Base-by-base conservation (phyloP, 2,113 vertebrate genomes). In the Girardinichthys multiradiatus region DNA sequence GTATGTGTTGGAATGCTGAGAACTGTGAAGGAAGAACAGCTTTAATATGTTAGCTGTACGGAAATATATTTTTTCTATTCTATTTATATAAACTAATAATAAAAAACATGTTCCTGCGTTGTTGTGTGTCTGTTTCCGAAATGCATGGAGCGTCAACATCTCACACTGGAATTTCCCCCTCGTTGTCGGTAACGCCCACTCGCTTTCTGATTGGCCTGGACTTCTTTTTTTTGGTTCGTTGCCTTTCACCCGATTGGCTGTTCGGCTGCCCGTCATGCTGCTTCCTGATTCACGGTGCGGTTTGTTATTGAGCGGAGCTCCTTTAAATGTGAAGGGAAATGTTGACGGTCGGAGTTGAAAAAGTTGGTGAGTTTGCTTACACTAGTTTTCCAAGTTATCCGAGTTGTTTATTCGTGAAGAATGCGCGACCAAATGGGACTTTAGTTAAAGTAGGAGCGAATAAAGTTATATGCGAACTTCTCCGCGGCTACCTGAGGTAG, bases 101-200 rank as follows among this genome's bases (percentile, higher is more conserved):
- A 48, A 81, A 81, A 70, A 62, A 64, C 69, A 42, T 30, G 0
- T 29, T n/a, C 58, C 0, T 26, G 24, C 59, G 13, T 71, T 31
- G 59, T 72, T 35, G 11, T 29, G 29, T 48, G 4, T 6, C 31
- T 31, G 48, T 63, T 76, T 82, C 73, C 39, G 68, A 12, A n/a
- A n/a, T 11, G 37, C 3, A 1, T 28, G 60, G 28, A 29, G 26
- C 14, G 21, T 66, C 45, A 80, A 62, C 26, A 37, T 24, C 48
- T 54, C 7, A 11, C 6, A 24, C 59, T 77, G 93, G 94, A 94
- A 94, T 92, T 93, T 91, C 92, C 91, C 92, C 82, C n/a, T 0
- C 48, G 24, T 21, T 1, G 19, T n/a, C 2, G 13, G 64, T 0
- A 29, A 82, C 88, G 61, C 87, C 87, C 76, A 64, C 29, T 4